These are phyloP conservation scores for Lottia gigantea DNA, from an alignment of 2,888 invertebrate genomes.

Conservation along the genomic window DNA sequence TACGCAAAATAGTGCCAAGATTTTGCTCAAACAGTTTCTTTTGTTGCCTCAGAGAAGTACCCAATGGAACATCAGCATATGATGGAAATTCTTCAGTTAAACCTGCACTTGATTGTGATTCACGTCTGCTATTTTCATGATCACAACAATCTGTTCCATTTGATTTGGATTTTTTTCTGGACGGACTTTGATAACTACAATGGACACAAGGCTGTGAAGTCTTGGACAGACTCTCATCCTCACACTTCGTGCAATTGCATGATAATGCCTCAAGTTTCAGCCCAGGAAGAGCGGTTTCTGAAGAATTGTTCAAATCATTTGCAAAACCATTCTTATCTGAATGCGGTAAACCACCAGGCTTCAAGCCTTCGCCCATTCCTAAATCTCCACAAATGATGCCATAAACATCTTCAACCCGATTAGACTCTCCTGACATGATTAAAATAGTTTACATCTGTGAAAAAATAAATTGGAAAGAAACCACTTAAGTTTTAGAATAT, in stretches of 20 bases:
- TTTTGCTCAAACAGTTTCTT: slow-evolving; percentile 51
- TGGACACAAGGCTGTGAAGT: neutral
- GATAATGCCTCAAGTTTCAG: slow-evolving; percentile 15
- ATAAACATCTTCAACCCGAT: slow-evolving; percentile 29
- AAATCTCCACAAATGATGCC: slow-evolving; percentile 45
- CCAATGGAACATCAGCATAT: slow-evolving; percentile 52
- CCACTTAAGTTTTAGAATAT: slow-evolving; percentile 14
- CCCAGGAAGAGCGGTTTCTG: neutral
- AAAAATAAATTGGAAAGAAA: too few relatives aligned
- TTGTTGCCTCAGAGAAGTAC: slow-evolving; percentile 56
- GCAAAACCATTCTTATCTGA: neutral
- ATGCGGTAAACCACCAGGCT: slow-evolving; percentile 40
- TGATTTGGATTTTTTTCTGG: slow-evolving; percentile 12
- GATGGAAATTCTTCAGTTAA: slow-evolving; percentile 39
- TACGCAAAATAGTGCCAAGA: slow-evolving; percentile 28
- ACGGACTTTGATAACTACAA: neutral
- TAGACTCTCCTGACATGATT: too few relatives aligned
- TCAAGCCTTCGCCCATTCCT: slow-evolving; percentile 49
- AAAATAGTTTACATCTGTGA: too few relatives aligned
- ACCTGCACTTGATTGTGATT: neutral
- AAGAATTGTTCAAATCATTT: neutral
- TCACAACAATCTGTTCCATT: slow-evolving; percentile 10
- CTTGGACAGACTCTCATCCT: neutral
- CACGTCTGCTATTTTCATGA: slow-evolving; percentile 9
- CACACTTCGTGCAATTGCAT: neutral